phyloP scores from a whole-genome alignment of 2,797 vertebrate species.

The Hozukius guyotensis region DNA sequence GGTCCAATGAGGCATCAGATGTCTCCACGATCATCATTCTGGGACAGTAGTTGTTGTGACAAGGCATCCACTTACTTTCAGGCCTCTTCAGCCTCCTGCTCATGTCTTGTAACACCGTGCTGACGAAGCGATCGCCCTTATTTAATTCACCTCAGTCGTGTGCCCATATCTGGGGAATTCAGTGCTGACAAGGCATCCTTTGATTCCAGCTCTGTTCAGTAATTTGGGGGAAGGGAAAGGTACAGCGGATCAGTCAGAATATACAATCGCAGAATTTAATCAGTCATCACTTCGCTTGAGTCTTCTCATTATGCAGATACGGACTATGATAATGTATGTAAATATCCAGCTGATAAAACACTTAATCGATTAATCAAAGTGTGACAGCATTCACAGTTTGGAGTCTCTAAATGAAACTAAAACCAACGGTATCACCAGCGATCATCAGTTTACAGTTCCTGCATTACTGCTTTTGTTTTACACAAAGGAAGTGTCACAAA shows the following conservation, averaged over 20 bases:
- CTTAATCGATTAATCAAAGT: constrained; percentile 42
- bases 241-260: constrained; percentile 46
- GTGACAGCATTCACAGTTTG: constrained; percentile 2
- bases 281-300: constrained; percentile 59
- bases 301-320: constrained; percentile 54
- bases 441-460: background rate
- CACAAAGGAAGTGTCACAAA: background rate
- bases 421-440: background rate
- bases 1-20: constrained; percentile 40
- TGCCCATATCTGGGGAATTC: constrained; percentile 71
- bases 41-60: constrained; percentile 34
- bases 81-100: constrained; percentile 44
- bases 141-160: constrained; percentile 63
- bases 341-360: constrained; percentile 54
- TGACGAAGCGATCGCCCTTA: constrained; percentile 60
- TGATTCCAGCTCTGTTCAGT: constrained; percentile 77
- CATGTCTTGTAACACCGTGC: constrained; percentile 51
- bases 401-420: constrained; percentile 5
- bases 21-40: constrained; percentile 41
- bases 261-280: constrained; percentile 53
- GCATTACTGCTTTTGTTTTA: constrained; percentile 15
- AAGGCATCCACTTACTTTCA: constrained; percentile 56
- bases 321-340: constrained; percentile 55
- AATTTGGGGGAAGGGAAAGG: constrained; percentile 50
- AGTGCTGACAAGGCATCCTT: constrained; percentile 76